Base-by-base conservation (phyloP, 2,113 vertebrate genomes). In the Hiodon tergisus region DNA sequence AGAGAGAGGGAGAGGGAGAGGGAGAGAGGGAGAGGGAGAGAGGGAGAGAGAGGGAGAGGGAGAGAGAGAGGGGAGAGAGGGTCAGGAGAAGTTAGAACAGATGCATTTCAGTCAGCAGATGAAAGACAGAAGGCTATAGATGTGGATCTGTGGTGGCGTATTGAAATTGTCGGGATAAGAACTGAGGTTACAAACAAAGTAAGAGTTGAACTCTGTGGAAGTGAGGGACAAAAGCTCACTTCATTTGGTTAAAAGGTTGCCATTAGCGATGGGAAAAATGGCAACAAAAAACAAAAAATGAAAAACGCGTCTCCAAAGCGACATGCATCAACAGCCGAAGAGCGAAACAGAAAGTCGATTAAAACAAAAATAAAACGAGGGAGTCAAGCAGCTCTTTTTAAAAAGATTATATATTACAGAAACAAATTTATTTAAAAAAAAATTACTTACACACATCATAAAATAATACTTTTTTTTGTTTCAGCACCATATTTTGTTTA, bases 371-470 rank as follows among this genome's bases (percentile, higher is more conserved):
- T 84, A 88, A 87, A 86, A 88, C 89, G 85, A 84, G 76, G 58
- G 73, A 91, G 85, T 84, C 89, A 68, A 83, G 70, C 78, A 83
- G 84, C 86, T 87, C 86, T 89, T 89, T 88, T 89, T 87, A 88
- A 86, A 90, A 89, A 93, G 89, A 88, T 88, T 81, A 92, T 94
- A 90, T 94, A 92, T 93, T 93, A 92, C 89, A 92, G 84, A 87
- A 86, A 89, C 85, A 86, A 84, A 82, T 86, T 79, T 63, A 80
- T 57, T 86, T 4, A 68, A 82, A 83, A 81, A 81, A 84, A 91
- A 88, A 89, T 81, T 90, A 92, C 88, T 92, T 93, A 92, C 91
- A 90, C 90, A 90, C 90, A 89, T 88, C 81, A 87, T 84, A 88
- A 87, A 88, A 91, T 87, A 87, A 83, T 86, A 87, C 79, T 88